Base-by-base conservation (phyloP, 2,113 vertebrate genomes). In the Eclectus roratus region DNA sequence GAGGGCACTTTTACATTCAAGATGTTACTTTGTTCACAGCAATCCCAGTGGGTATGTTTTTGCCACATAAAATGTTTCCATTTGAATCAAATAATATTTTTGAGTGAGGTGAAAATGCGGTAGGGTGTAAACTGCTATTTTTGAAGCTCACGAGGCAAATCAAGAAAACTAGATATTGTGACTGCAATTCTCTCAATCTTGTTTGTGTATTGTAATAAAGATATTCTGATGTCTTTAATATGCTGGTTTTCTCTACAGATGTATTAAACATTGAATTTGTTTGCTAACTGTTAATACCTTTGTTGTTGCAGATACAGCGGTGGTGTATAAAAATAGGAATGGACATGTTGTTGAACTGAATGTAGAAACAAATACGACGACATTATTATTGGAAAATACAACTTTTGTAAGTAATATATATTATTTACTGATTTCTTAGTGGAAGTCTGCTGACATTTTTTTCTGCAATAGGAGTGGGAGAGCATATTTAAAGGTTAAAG, bases 321-420 rank as follows among this genome's bases (percentile, higher is more conserved):
- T 99, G 95, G 98, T 99, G 94, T 99, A 99, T 97, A 99, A 98
- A 98, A 99, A 98, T 95, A 98, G 98, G n/a, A 98, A 99, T 50
- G 99, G 99, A 85, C 98, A 99, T 77, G 99, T 99, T 95, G 97
- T 99, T 98, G 99, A 98, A 96, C 98, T 99, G 98, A 99, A 99
- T 97, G 98, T 99, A 96, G 97, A 98, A 93, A 99, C 98, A 74
- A 99, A 99, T 85, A 97, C 98, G 89, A 99, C 98, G 0, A 98
- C 98, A 63, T 97, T 99, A 77, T 96, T 99, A 94, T 96, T 99
- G 98, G 98, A 98, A 96, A 99, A 99, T 94, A 97, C 98, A 92
- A 99, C 99, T 64, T 99, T 99, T 98, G 99, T 99, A 98, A 99
- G 99, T 99, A 84, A 56, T 76, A 18, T 4, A 13, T 65, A 49